A percentile compares a stretch with the other conserved stretches of the same genome.
Conservation (phyloP, 2,113 vertebrate genomes). For the Pygoscelis adeliae region DNA sequence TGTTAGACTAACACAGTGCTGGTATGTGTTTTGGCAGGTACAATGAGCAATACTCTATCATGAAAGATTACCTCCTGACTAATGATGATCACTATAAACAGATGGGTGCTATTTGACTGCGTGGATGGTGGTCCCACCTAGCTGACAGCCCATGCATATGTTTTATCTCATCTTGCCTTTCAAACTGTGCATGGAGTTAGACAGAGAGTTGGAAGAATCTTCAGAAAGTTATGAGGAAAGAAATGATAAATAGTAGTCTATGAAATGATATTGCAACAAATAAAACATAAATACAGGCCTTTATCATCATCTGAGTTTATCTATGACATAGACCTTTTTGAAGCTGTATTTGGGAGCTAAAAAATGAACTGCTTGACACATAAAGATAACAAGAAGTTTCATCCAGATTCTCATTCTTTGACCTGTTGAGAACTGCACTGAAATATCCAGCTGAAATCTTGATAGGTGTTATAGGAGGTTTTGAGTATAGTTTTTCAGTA, state of each 20-base stretch:
- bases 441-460: not conserved
- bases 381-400: slow-evolving; percentile 1
- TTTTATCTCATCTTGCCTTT: slow-evolving; percentile 62
- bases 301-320: slow-evolving; percentile 22
- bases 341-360: slow-evolving; percentile 32
- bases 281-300: slow-evolving; percentile 8
- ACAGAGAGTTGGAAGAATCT: not conserved
- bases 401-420: not conserved
- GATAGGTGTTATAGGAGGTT: not conserved
- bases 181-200: not conserved
- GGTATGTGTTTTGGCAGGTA: slow-evolving; percentile 2
- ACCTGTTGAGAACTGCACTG: not conserved
- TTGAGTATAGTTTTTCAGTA: not conserved
- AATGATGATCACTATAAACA: slow-evolving; percentile 56
- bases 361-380: slow-evolving; percentile 37
- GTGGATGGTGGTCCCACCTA: slow-evolving; percentile 60
- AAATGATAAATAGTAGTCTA: slow-evolving; percentile 46
- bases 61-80: slow-evolving; percentile 44
- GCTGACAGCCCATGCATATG: not conserved
- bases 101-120: slow-evolving; percentile 24
- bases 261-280: slow-evolving; percentile 55
- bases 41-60: not conserved
- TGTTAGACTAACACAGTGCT: not conserved
- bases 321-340: slow-evolving; percentile 33
- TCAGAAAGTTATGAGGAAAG: slow-evolving; percentile 26